Evolutionary conservation across 2,113 vertebrate genomes (phyloP), one percentile per base, ranked within the genome.

Genomic region (Callocephalon fimbriatum): DNA sequence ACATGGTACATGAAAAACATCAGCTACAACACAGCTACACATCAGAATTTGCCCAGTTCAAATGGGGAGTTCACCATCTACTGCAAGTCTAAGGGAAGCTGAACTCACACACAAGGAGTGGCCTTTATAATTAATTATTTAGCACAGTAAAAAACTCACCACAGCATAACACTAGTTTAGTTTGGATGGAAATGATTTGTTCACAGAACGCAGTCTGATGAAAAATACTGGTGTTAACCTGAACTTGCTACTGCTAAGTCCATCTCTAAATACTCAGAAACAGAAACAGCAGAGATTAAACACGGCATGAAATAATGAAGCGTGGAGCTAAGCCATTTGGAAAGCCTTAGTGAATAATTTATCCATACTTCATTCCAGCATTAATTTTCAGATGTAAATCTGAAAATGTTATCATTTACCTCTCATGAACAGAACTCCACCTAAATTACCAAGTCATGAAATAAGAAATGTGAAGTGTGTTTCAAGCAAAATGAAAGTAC

Each of bases 211-310:
- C 31, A 72, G 37, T 13, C 48, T 68, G 44, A 82, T 68, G 47
- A 94, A 81, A 72, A 84, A 75, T 19, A 68, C 0, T 40, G 37
- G 19, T 47, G 51, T 71, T 93, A 86, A 78, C 35, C 19, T 74
- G 56, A 89, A 75, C 44, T 86, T 73, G 78, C 63, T 93, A 32
- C 45, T 58, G 58, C 45, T 90, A 83, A 93, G 20, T 29, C 40
- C 53, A 80, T 68, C 62, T 85, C 70, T 66, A 90, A 91, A 75
- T 53, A 90, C 50, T 40, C 26, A 62, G 61, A 75, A 63, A 73
- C 47, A 88, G 59, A 87, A 86, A 93, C 32, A 86, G 73, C n/a
- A 85, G 25, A 94, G 63, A 95, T 95, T 93, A 91, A 93, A 86
- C 71, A 76, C 59, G 61, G 50, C 65, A 70, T 27, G 32, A 91